Conservation (phyloP, 2,113 vertebrate species). For the Passer montanus region DNA sequence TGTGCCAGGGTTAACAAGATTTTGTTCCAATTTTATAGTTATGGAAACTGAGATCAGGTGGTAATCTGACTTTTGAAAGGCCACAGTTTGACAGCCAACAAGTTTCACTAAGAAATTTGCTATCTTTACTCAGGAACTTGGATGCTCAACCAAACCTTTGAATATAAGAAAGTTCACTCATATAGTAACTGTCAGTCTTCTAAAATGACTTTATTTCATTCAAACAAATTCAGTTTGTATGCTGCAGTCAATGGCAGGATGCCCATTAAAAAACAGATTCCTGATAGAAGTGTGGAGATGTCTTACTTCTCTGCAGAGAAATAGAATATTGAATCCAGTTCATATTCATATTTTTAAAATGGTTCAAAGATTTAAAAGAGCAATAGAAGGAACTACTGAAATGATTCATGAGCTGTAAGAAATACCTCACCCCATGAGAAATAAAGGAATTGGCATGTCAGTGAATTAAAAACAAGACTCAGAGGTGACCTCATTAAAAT, state of each 20-base stretch:
- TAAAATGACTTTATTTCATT: not conserved
- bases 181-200: not conserved
- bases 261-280: not conserved
- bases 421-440: constrained; percentile 5
- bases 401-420: constrained; percentile 8
- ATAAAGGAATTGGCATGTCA: not conserved
- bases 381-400: not conserved
- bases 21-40: not conserved
- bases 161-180: not conserved
- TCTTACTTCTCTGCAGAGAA: not conserved
- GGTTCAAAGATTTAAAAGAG: not conserved
- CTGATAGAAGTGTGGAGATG: not conserved
- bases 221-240: not conserved
- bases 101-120: not conserved
- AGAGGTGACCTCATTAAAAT: constrained; percentile 33
- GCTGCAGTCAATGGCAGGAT: not conserved
- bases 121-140: not conserved
- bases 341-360: not conserved
- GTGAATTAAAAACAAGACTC: constrained; percentile 41
- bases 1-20: not conserved
- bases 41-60: not conserved
- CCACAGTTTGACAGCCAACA: not conserved
- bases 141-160: not conserved
- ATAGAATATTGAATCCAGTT: not conserved
- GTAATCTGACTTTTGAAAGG: not conserved